Conservation (phyloP, 1,140 invertebrate species). For the Drosophila asahinai region DNA sequence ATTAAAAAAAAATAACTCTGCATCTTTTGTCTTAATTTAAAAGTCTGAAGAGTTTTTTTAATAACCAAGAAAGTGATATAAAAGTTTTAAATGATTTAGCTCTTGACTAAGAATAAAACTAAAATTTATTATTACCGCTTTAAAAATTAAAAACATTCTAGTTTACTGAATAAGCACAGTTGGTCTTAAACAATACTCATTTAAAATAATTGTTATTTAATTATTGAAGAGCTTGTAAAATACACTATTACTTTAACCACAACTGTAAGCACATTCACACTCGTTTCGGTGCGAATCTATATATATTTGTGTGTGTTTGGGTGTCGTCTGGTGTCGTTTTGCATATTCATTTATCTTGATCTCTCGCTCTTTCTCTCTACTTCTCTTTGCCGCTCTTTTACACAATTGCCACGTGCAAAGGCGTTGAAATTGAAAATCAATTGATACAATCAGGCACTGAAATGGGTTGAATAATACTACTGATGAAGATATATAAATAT, state of each 20-base stretch:
- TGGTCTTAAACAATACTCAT: too few species aligned
- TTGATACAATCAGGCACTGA: constrained; percentile 27
- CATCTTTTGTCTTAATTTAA: not conserved
- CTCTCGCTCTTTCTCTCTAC: not conserved
- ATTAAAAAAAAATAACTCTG: not conserved
- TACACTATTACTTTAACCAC: not conserved
- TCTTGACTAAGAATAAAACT: not conserved
- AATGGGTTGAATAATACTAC: constrained; percentile 24
- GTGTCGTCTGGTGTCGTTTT: constrained; percentile 23
- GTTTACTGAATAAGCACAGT: not conserved
- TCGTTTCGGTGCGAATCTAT: constrained; percentile 17
- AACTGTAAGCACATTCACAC: constrained; percentile 11
- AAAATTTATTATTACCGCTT: not conserved
- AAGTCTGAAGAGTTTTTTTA: not conserved
- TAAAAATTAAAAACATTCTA: too few species aligned
- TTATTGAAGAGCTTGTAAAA: not conserved
- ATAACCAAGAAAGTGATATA: not conserved
- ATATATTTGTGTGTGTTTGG: constrained; percentile 16
- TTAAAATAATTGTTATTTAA: not conserved
- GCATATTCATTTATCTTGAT: constrained; percentile 34
- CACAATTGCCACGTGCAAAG: constrained; percentile 25
- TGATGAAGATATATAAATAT: not conserved
- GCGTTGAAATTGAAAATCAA: constrained; percentile 39
- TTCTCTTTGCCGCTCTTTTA: too few species aligned
- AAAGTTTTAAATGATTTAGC: too few species aligned